Evolutionary conservation across 1,140 invertebrate species (phyloP).

Genomic region (Antheraea pernyi): DNA sequence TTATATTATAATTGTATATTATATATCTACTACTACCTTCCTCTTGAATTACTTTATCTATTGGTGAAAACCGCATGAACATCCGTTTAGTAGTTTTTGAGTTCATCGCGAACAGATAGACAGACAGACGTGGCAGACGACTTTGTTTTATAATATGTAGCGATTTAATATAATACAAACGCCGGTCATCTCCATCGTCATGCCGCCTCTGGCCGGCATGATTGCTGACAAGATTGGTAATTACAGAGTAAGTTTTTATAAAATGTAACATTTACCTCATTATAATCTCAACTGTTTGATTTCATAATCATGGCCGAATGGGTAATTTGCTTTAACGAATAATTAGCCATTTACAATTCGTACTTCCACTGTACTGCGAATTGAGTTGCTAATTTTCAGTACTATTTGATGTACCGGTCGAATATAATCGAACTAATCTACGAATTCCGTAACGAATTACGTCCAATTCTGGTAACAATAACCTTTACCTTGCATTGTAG

Average conservation of each 20-base stretch:
- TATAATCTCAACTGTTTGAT: too few relatives aligned
- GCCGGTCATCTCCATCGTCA: slow-evolving; percentile 87
- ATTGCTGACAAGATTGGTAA: slow-evolving; percentile 90
- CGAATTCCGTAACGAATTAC: slow-evolving; percentile 44
- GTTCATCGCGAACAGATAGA: too few relatives aligned
- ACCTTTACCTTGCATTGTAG: slow-evolving; percentile 69
- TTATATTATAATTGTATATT: too few relatives aligned
- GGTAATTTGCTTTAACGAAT: background rate
- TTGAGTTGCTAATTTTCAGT: background rate
- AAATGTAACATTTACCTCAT: too few relatives aligned
- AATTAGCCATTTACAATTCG: background rate
- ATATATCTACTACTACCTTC: too few relatives aligned
- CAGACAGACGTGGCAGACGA: too few relatives aligned
- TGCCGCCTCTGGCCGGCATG: slow-evolving; percentile 88
- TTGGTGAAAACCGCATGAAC: too few relatives aligned
- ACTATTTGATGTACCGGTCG: too few relatives aligned
- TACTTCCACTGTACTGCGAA: background rate
- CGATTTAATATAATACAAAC: too few relatives aligned
- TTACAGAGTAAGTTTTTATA: slow-evolving; percentile 83
- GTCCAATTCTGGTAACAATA: slow-evolving; percentile 56
- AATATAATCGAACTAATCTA: slow-evolving; percentile 44
- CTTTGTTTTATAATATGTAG: too few relatives aligned
- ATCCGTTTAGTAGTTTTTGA: too few relatives aligned
- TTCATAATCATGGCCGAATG: background rate
- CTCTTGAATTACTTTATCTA: too few relatives aligned